A percentile compares a stretch with the other conserved stretches of the same genome.
phyloP scores from a whole-genome alignment of 2,888 invertebrate species.

The Lomographa bimaculata region DNA sequence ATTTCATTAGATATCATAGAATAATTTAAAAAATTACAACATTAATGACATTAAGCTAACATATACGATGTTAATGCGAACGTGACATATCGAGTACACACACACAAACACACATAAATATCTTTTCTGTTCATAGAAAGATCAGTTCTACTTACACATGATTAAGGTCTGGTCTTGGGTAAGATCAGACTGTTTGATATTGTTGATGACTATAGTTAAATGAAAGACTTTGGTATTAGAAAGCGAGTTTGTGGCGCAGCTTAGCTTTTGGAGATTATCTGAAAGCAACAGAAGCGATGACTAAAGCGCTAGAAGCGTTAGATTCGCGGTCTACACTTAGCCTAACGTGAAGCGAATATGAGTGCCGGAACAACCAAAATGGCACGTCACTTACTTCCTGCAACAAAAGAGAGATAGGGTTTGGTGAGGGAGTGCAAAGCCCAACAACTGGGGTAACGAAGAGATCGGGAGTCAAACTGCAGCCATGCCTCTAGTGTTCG shows the following conservation, averaged over 20 bases:
- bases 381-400: conserved; percentile 84
- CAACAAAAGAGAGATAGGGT: conserved; percentile 79
- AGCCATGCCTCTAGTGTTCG: conserved; percentile 61
- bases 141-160: conserved; percentile 53
- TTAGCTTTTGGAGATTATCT: conserved; percentile 51
- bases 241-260: conserved; percentile 53
- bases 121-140: conserved; percentile 43
- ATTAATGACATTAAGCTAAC: conserved; percentile 49
- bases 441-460: conserved; percentile 55
- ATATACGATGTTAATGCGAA: conserved; percentile 48
- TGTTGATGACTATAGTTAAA: conserved; percentile 42
- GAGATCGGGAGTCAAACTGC: conserved; percentile 56
- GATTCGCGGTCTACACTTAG: conserved; percentile 64
- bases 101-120: conserved; percentile 34
- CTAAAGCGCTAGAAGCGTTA: conserved; percentile 74
- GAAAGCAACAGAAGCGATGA: conserved; percentile 70
- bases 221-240: conserved; percentile 52
- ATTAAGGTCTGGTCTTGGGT: conserved; percentile 47
- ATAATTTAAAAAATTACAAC: conserved; percentile 33
- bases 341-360: conserved; percentile 73
- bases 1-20: conserved; percentile 55
- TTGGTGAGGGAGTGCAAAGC: conserved; percentile 78
- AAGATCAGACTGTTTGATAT: conserved; percentile 33
- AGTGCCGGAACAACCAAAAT: conserved; percentile 78
- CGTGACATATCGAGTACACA: conserved; percentile 27